A percentile compares a stretch with the other conserved stretches of the same genome.
Evolutionary conservation across 2,797 vertebrate genomes (phyloP).

Genomic region (Rhinophrynus dorsalis): DNA sequence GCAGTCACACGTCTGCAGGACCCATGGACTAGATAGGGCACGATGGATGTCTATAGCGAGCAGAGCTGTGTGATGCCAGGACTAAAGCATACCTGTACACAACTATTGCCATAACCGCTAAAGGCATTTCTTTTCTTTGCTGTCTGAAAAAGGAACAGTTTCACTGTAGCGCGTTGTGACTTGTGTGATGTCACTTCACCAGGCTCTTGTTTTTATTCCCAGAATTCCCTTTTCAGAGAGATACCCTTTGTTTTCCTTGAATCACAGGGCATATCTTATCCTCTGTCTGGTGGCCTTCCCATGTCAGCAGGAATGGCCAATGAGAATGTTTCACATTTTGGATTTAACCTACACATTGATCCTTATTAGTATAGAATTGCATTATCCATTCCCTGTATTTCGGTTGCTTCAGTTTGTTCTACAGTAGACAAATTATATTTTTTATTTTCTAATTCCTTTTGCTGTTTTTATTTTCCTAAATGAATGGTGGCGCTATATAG

Average conservation of each 20-base stretch:
- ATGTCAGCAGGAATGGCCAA: slow-evolving; percentile 88
- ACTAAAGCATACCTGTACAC: slow-evolving; percentile 79
- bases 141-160: slow-evolving; percentile 77
- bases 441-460: slow-evolving; percentile 69
- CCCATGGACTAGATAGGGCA: slow-evolving; percentile 61
- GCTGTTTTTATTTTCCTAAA: slow-evolving; percentile 78
- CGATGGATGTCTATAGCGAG: slow-evolving; percentile 66
- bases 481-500: no score
- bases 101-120: slow-evolving; percentile 89
- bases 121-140: slow-evolving; percentile 85
- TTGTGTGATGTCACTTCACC: slow-evolving; percentile 67
- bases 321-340: slow-evolving; percentile 89
- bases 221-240: slow-evolving; percentile 47
- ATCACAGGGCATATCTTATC: slow-evolving; percentile 64
- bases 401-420: slow-evolving; percentile 76
- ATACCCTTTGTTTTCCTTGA: slow-evolving; percentile 46
- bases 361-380: slow-evolving; percentile 83
- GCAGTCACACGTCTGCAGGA: slow-evolving; percentile 64
- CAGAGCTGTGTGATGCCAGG: slow-evolving; percentile 76
- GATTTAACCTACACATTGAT: slow-evolving; percentile 80
- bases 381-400: slow-evolving; percentile 97
- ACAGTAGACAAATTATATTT: slow-evolving; percentile 75
- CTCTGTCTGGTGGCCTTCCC: slow-evolving; percentile 80
- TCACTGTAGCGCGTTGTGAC: slow-evolving; percentile 77
- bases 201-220: slow-evolving; percentile 70